Percentiles rank a stretch among this genome's conserved stretches.
Evolutionary conservation across 2,797 vertebrate genomes (phyloP).

Genomic region (Euphonia xanthogaster): DNA sequence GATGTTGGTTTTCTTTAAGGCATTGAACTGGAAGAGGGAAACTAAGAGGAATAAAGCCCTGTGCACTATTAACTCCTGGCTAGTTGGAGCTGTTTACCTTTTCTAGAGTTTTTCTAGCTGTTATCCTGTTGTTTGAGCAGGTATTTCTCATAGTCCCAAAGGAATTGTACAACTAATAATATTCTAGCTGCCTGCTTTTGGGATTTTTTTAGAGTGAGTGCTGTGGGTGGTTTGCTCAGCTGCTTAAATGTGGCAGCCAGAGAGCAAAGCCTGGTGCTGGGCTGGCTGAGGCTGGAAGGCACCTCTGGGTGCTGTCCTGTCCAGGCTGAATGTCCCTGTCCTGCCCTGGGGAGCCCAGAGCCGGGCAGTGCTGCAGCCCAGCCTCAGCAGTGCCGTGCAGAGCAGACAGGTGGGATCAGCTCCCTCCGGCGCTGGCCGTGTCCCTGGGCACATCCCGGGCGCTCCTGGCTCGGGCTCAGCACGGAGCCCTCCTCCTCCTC

Average conservation of each 20-base stretch:
- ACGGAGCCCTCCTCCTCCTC: not conserved
- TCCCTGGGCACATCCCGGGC: not conserved
- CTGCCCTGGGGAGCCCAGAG: not conserved
- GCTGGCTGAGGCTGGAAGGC: not conserved
- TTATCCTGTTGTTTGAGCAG: not conserved
- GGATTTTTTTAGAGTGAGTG: not conserved
- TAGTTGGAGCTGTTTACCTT: not conserved
- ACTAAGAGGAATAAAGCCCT: not conserved
- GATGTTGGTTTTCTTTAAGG: not conserved
- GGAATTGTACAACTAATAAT: not conserved
- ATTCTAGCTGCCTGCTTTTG: not conserved
- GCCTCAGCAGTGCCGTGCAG: not conserved
- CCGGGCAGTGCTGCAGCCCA: not conserved
- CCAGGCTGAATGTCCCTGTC: fast-evolving
- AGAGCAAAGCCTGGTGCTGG: not conserved
- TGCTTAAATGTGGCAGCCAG: not conserved
- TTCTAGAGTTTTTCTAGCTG: not conserved
- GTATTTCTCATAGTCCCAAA: not conserved
- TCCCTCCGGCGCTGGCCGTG: fast-evolving
- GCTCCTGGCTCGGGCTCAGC: fast-evolving
- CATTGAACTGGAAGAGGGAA: not conserved
- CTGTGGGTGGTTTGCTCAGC: not conserved
- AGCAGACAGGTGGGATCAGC: not conserved
- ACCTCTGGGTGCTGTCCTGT: not conserved
- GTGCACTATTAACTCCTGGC: not conserved